A percentile compares a stretch with the other conserved stretches of the same genome.
Conservation (phyloP, 1,140 invertebrate genomes). For the Delia radicum region DNA sequence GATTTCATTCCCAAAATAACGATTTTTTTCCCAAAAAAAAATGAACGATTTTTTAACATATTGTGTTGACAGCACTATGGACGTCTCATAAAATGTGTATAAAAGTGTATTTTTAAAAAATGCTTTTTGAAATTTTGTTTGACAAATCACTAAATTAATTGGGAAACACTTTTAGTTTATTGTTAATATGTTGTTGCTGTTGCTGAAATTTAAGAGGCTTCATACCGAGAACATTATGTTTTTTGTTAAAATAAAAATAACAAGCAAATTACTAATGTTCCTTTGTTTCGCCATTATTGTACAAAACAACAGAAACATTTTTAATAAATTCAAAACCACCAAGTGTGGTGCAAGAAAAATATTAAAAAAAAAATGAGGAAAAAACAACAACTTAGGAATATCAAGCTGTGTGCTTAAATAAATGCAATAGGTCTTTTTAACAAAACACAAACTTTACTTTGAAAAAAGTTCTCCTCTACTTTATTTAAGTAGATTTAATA, state of each 20-base stretch:
- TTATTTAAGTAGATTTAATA: too few species aligned
- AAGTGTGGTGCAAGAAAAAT: background rate
- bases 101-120: background rate
- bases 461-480: background rate
- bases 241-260: background rate
- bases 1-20: too few species aligned
- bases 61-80: too few species aligned
- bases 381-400: background rate
- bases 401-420: background rate
- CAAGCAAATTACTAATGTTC: slow-evolving; percentile 10
- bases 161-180: slow-evolving; percentile 26
- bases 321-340: background rate
- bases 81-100: too few species aligned
- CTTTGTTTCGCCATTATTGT: slow-evolving; percentile 11
- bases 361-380: background rate
- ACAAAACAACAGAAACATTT: background rate
- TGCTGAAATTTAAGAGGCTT: slow-evolving; percentile 3
- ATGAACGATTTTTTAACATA: too few species aligned
- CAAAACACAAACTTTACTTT: slow-evolving; percentile 5
- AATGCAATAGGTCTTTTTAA: too few species aligned
- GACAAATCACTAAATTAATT: slow-evolving; percentile 28
- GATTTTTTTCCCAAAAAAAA: too few species aligned
- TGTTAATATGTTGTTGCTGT: too few species aligned
- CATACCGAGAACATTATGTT: slow-evolving; percentile 14
- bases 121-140: slow-evolving; percentile 9